These are phyloP conservation scores for Lepidochitona cinerea DNA, from an alignment of 2,888 invertebrate species.

Conservation along the genomic window DNA sequence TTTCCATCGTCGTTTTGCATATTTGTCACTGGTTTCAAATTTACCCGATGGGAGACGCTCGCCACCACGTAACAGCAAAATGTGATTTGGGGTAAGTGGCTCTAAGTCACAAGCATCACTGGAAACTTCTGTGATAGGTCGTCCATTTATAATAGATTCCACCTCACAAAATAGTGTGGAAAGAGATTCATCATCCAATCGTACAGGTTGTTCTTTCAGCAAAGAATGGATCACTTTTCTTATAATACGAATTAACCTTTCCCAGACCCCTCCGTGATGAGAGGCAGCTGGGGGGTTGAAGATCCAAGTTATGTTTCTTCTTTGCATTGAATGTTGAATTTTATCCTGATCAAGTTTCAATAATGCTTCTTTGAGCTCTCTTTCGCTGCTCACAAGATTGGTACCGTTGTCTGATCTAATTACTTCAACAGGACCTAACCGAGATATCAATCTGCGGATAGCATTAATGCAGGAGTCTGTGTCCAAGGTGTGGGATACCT, in stretches of 20 bases:
- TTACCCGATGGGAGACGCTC: background rate
- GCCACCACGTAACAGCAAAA: background rate
- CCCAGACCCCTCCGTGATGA: slow-evolving; percentile 15
- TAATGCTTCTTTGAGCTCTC: background rate
- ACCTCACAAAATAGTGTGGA: slow-evolving; percentile 7
- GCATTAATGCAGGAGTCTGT: background rate
- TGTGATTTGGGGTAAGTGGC: slow-evolving; percentile 6
- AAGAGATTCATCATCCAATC: slow-evolving; percentile 13
- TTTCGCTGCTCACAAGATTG: background rate
- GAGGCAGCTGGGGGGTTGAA: slow-evolving; percentile 19
- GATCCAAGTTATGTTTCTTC: background rate
- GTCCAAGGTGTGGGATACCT: slow-evolving; percentile 23
- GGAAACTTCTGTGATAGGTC: slow-evolving; percentile 9
- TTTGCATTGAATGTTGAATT: background rate
- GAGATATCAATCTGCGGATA: background rate
- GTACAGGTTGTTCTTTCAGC: background rate
- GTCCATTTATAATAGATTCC: slow-evolving; percentile 2
- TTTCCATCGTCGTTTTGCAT: background rate
- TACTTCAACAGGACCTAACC: background rate
- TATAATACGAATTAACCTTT: slow-evolving; percentile 8
- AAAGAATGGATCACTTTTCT: background rate
- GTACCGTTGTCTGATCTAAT: background rate
- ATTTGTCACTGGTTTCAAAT: background rate
- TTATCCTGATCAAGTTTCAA: background rate
- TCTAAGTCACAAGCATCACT: slow-evolving; percentile 1